A percentile compares a stretch with the other conserved stretches of the same genome.
phyloP scores from a whole-genome alignment of 53 echinoderm and acorn worm species.

The Pentamera pediparva region DNA sequence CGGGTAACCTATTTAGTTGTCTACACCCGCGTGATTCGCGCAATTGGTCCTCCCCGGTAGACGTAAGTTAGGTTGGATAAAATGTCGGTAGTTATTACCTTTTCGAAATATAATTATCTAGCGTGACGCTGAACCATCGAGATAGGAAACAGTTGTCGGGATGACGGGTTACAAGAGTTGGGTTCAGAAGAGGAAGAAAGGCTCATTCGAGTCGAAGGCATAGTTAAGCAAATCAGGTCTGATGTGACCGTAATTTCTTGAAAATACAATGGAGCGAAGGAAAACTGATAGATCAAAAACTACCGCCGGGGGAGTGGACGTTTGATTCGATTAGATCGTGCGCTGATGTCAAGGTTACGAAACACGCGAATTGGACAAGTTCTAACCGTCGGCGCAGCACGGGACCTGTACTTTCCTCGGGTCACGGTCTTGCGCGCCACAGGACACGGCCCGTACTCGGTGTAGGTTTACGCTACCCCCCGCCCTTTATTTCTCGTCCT shows the following conservation, averaged over 20 bases:
- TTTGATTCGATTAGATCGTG: conserved; percentile 27
- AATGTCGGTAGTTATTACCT: conserved; percentile 7
- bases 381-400: conserved; percentile 5
- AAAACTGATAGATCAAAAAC: conserved; percentile 22
- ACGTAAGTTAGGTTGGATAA: background rate
- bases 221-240: conserved; percentile 23
- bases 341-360: conserved; percentile 23
- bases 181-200: no score
- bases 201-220: no score
- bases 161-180: no score
- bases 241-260: conserved; percentile 23
- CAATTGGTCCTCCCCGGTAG: background rate
- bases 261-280: conserved; percentile 16
- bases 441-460: conserved; percentile 24
- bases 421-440: conserved; percentile 26
- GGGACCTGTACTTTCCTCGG: conserved; percentile 24
- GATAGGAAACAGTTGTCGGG: background rate
- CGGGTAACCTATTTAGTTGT: conserved; percentile 19
- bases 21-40: background rate
- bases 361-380: conserved; percentile 29
- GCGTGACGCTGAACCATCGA: background rate
- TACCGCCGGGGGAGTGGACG: conserved; percentile 24
- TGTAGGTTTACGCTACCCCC: conserved; percentile 30
- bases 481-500: conserved; percentile 31
- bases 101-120: conserved; percentile 21